These are phyloP conservation scores for Rhodinocichla rosea DNA, from an alignment of 2,113 vertebrate genomes.

Conservation along the genomic window DNA sequence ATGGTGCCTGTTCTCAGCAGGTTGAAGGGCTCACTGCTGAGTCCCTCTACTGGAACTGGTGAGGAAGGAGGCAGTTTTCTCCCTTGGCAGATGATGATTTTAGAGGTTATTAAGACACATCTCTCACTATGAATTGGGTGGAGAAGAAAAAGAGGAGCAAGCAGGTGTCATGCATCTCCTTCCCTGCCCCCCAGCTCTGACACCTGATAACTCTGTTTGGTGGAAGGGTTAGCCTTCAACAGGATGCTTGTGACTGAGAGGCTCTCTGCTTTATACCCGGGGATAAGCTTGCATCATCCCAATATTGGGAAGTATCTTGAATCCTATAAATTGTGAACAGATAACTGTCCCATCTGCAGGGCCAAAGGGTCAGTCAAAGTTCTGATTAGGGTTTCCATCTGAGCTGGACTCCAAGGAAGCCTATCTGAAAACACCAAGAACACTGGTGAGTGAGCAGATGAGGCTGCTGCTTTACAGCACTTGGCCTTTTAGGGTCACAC, in stretches of 20 bases:
- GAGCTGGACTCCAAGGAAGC: neutral
- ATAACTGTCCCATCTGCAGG: neutral
- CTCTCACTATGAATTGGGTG: neutral
- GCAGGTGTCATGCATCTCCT: neutral
- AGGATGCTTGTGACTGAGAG: neutral
- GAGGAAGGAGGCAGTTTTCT: neutral
- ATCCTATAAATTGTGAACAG: neutral
- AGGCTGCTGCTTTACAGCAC: neutral
- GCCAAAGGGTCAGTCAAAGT: neutral
- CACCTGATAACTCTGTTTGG: neutral
- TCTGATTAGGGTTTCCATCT: neutral
- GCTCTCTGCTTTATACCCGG: neutral
- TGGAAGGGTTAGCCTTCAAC: neutral
- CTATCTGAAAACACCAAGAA: neutral
- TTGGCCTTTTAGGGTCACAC: neutral
- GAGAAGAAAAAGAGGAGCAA: neutral
- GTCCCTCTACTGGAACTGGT: neutral
- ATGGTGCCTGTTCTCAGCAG: fast-evolving
- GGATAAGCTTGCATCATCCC: neutral
- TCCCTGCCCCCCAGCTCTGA: neutral
- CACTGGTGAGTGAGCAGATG: neutral
- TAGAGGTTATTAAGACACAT: neutral
- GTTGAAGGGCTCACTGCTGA: neutral
- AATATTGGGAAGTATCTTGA: neutral
- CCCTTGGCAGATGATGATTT: neutral